phyloP scores from a whole-genome alignment of 2,888 invertebrate species.

The Limnephilus marmoratus region DNA sequence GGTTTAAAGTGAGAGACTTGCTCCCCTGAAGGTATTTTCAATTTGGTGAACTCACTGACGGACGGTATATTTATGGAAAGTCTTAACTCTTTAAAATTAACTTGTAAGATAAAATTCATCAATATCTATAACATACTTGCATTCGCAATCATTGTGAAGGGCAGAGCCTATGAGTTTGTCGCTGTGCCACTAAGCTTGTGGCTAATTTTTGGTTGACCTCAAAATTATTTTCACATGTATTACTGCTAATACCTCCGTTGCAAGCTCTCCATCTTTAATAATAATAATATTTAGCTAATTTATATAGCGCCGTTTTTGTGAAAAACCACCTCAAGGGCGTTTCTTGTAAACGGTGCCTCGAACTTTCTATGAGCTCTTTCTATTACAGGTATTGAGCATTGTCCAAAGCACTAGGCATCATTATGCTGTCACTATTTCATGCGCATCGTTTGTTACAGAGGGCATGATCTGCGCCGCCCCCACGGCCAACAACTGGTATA shows the following conservation, averaged over 20 bases:
- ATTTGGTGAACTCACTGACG: neutral
- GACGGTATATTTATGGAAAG: too few relatives aligned
- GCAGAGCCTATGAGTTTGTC: too few relatives aligned
- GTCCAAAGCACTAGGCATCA: too few relatives aligned
- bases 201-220: neutral
- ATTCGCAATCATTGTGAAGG: neutral
- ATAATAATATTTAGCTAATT: too few relatives aligned
- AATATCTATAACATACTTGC: neutral
- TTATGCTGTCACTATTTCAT: neutral
- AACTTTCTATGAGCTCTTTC: too few relatives aligned
- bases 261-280: too few relatives aligned
- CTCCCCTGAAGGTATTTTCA: too few relatives aligned
- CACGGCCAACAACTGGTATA: slow-evolving; percentile 91
- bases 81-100: too few relatives aligned
- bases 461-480: slow-evolving; percentile 94
- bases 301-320: too few relatives aligned
- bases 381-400: neutral
- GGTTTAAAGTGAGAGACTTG: too few relatives aligned
- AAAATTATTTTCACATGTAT: neutral
- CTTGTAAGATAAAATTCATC: neutral
- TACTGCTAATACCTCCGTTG: neutral
- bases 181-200: too few relatives aligned
- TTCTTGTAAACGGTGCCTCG: neutral
- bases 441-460: slow-evolving; percentile 73
- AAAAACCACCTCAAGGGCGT: too few relatives aligned